Percentiles rank a stretch among this genome's conserved stretches.
Evolutionary conservation across 2,888 invertebrate species (phyloP).

Genomic region (Andrena fulva): DNA sequence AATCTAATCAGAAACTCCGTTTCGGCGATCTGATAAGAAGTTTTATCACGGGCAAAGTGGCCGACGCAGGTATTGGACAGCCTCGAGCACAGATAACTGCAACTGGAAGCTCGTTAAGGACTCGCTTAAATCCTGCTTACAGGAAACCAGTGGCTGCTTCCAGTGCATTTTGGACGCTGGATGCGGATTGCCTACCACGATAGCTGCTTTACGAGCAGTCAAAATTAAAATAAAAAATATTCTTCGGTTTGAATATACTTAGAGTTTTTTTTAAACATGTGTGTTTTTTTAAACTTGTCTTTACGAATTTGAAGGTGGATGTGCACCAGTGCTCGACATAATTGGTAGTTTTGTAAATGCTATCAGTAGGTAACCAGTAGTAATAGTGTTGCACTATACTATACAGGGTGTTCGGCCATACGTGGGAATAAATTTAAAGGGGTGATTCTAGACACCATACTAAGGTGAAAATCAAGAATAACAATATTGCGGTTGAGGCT

Average conservation of each 20-base stretch:
- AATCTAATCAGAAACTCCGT: constrained; percentile 79
- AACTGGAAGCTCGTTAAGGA: constrained; percentile 74
- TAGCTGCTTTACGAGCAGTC: constrained; percentile 35
- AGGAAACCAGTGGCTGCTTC: constrained; percentile 50
- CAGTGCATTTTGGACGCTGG: constrained; percentile 41
- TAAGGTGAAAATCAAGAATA: no score
- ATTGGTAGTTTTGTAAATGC: no score
- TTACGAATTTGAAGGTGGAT: no score
- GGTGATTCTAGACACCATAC: no score
- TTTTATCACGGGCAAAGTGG: constrained; percentile 58
- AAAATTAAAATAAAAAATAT: constrained; percentile 29
- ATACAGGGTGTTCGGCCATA: no score
- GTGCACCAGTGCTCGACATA: no score
- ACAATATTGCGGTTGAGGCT: no score
- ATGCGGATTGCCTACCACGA: constrained; percentile 12
- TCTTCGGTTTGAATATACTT: not conserved
- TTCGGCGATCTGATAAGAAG: constrained; percentile 76
- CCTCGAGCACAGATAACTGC: constrained; percentile 62
- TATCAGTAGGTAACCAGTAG: no score
- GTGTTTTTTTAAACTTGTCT: no score
- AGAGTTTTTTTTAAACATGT: no score
- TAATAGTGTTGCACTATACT: no score
- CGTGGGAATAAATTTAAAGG: no score
- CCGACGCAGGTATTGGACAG: constrained; percentile 63
- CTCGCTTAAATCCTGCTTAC: constrained; percentile 72